Percentiles rank a stretch among this genome's conserved stretches.
Conservation (phyloP, 2,113 vertebrate species). For the Leptobrachium ailaonicum region DNA sequence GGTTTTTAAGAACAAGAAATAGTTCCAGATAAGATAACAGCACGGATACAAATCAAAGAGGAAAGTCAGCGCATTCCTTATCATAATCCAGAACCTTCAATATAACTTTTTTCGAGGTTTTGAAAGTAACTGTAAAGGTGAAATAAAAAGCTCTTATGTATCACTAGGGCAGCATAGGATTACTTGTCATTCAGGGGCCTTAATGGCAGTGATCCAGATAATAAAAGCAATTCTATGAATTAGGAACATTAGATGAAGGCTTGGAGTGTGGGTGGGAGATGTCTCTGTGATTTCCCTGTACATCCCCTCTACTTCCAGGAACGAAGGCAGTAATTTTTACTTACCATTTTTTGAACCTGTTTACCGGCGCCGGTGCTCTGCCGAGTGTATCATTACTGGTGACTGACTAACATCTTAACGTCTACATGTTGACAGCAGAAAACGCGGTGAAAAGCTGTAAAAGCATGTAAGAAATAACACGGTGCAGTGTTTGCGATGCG, state of each 20-base stretch:
- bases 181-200: not conserved
- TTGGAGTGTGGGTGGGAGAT: not conserved
- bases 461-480: not conserved
- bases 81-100: too few species aligned
- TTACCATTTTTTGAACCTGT: not conserved
- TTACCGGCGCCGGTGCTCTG: not conserved
- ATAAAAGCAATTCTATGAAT: constrained; percentile 1
- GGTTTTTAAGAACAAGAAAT: too few species aligned
- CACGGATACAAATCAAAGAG: too few species aligned
- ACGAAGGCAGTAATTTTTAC: not conserved
- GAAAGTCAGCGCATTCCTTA: too few species aligned
- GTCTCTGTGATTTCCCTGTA: not conserved
- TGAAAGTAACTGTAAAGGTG: not conserved
- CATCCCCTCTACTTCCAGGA: too few species aligned
- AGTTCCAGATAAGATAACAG: too few species aligned
- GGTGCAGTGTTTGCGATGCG: not conserved
- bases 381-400: not conserved
- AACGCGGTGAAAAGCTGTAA: not conserved
- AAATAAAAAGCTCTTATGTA: not conserved
- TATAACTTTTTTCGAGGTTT: not conserved
- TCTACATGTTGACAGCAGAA: not conserved
- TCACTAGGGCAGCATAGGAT: not conserved
- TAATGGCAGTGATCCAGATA: constrained; percentile 12
- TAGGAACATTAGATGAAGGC: not conserved
- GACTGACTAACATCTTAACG: not conserved